Percentiles rank a stretch among this genome's conserved stretches.
Conservation (phyloP, 2,888 invertebrate species). For the Acronicta psi region DNA sequence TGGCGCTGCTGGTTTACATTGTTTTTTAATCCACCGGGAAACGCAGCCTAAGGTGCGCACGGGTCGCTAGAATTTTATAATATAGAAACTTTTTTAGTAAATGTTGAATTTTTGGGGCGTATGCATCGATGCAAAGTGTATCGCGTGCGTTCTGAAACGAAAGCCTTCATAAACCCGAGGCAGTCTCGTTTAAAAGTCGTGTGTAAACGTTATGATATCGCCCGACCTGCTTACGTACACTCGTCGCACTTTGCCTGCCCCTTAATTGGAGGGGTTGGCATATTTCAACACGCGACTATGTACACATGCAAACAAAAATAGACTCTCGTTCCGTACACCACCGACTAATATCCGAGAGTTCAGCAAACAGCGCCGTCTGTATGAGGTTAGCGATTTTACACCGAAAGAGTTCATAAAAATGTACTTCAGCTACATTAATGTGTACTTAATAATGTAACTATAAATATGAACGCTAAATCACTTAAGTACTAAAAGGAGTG, state of each 20-base stretch:
- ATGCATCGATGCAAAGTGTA: constrained; percentile 50
- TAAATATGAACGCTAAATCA: constrained; percentile 34
- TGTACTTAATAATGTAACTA: constrained; percentile 41
- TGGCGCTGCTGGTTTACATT: too few species aligned
- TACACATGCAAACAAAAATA: constrained; percentile 74
- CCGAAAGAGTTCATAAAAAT: constrained; percentile 77
- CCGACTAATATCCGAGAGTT: constrained; percentile 67
- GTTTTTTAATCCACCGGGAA: too few species aligned
- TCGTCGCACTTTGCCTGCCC: constrained; percentile 82
- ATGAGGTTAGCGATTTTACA: constrained; percentile 77
- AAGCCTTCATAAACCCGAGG: constrained; percentile 71
- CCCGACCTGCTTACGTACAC: constrained; percentile 81
- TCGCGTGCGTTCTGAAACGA: constrained; percentile 63
- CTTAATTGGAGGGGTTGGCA: constrained; percentile 84
- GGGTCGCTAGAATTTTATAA: too few species aligned
- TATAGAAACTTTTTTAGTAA: too few species aligned
- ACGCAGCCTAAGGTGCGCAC: too few species aligned
- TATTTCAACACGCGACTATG: constrained; percentile 76
- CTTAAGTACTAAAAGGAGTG: constrained; percentile 12
- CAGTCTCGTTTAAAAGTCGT: constrained; percentile 79
- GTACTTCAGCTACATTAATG: constrained; percentile 59
- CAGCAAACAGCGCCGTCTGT: constrained; percentile 68
- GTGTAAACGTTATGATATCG: constrained; percentile 83
- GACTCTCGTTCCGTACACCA: constrained; percentile 65
- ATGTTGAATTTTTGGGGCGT: constrained; percentile 11